Percentiles rank a stretch among this genome's conserved stretches.
Conservation (phyloP, 2,888 invertebrate genomes). For the Rhamphomyia laevipes region DNA sequence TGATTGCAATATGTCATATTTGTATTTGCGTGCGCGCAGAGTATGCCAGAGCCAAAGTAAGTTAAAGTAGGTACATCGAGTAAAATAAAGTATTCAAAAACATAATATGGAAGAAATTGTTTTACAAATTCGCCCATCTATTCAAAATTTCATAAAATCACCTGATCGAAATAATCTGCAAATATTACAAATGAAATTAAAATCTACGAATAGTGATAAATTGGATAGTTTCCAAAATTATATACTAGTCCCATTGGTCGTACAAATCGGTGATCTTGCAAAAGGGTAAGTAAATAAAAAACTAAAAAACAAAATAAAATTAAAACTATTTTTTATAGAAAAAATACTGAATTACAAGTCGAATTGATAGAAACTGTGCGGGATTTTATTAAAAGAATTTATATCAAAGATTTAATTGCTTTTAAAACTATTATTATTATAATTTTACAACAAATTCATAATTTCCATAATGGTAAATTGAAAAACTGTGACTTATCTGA, state of each 20-base stretch:
- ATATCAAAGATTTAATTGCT: slow-evolving; percentile 25
- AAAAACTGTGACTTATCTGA: slow-evolving; percentile 26
- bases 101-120: neutral
- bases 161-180: neutral
- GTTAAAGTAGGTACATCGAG: too few relatives aligned
- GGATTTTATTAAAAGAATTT: neutral
- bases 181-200: neutral
- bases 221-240: neutral
- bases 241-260: neutral
- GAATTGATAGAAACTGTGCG: neutral
- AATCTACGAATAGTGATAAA: neutral
- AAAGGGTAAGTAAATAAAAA: neutral
- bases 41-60: too few relatives aligned
- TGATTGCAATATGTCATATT: too few relatives aligned
- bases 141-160: neutral
- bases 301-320: neutral
- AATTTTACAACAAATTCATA: slow-evolving; percentile 28
- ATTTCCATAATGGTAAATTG: slow-evolving; percentile 20
- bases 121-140: neutral
- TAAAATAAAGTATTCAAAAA: too few relatives aligned
- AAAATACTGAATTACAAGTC: neutral
- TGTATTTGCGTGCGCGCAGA: too few relatives aligned
- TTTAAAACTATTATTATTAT: slow-evolving; percentile 29
- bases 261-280: neutral
- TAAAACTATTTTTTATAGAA: neutral